Base-by-base conservation (phyloP, 2,113 vertebrate species). In the Macrotis lagotis region DNA sequence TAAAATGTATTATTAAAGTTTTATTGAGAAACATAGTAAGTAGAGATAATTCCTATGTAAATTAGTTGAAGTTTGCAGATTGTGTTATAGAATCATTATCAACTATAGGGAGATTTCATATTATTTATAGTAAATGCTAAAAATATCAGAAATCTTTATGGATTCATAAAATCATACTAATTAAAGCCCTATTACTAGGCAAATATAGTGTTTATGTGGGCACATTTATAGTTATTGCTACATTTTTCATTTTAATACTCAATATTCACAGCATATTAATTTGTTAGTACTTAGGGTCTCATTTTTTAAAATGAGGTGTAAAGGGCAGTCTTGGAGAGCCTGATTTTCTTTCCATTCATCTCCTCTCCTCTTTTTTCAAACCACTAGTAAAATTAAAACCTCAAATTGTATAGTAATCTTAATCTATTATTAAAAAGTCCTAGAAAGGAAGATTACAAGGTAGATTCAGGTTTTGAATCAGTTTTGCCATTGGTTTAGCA, bases 401-500 rank as follows among this genome's bases (percentile, higher is more conserved):
- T 97, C 95, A 97, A 98, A 98, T 98, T 97, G 98, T 98, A 97
- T 98, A 97, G 98, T 98, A 98, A 98, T 98, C 98, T 98, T 98
- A 98, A 99, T 98, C 98, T 99, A 95, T 98, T 98, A 98, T 98
- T 98, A 98, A 98, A 98, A 98, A 97, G 97, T 97, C 97, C 97
- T 96, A 97, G 97, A 98, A 98, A 98, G 98, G 98, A 98, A 98
- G 98, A 98, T 98, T 99, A 98, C 98, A 98, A 99, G 98, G 98
- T 98, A 98, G 98, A 98, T 98, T 98, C 98, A 98, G 98, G 98
- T 98, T 98, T 98, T 98, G 98, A 98, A 98, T 98, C 98, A 44
- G 97, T 98, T 98, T 98, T 98, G 98, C 98, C 98, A 98, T 99
- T 99, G 98, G 98, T 98, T 98, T 98, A 98, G 98, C 98, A 99